Evolutionary conservation across 1,140 invertebrate genomes (phyloP).

Genomic region (Temnothorax nylanderi): DNA sequence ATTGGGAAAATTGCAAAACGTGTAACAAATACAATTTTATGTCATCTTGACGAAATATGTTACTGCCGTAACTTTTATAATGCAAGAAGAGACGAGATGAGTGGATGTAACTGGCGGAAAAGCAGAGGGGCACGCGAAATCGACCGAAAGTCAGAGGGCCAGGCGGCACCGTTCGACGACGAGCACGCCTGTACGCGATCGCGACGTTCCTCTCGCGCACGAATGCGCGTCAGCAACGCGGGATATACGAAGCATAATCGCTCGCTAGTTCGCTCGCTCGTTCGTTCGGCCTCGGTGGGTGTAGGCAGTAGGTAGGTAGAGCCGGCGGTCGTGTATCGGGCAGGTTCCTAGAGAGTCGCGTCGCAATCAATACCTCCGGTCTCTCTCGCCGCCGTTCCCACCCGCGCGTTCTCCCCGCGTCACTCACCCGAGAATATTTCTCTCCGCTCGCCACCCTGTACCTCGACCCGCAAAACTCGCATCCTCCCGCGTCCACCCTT

Average conservation of each 20-base stretch:
- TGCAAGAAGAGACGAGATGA: too few species aligned
- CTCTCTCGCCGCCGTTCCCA: constrained; percentile 71
- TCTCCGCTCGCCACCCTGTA: constrained; percentile 72
- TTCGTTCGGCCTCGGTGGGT: constrained; percentile 56
- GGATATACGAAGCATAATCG: constrained; percentile 69
- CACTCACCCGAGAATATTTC: constrained; percentile 76
- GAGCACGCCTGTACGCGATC: neutral
- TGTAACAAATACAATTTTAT: neutral
- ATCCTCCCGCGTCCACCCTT: constrained; percentile 60
- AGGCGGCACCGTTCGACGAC: neutral
- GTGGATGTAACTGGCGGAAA: neutral
- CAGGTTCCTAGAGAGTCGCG: constrained; percentile 83
- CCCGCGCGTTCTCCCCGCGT: constrained; percentile 67
- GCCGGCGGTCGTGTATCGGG: constrained; percentile 72
- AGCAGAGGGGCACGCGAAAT: neutral
- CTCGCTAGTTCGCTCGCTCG: constrained; percentile 23
- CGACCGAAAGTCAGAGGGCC: constrained; percentile 6
- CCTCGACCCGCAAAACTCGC: constrained; percentile 73
- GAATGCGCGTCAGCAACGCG: constrained; percentile 64
- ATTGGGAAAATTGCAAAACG: neutral
- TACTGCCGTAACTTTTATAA: neutral
- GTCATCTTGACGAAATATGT: neutral
- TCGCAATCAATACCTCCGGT: constrained; percentile 84
- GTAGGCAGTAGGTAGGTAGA: constrained; percentile 70
- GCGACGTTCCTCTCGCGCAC: constrained; percentile 51